A percentile compares a stretch with the other conserved stretches of the same genome.
phyloP scores from a whole-genome alignment of 2,797 vertebrate species.

The Catamblyrhynchus diadema region DNA sequence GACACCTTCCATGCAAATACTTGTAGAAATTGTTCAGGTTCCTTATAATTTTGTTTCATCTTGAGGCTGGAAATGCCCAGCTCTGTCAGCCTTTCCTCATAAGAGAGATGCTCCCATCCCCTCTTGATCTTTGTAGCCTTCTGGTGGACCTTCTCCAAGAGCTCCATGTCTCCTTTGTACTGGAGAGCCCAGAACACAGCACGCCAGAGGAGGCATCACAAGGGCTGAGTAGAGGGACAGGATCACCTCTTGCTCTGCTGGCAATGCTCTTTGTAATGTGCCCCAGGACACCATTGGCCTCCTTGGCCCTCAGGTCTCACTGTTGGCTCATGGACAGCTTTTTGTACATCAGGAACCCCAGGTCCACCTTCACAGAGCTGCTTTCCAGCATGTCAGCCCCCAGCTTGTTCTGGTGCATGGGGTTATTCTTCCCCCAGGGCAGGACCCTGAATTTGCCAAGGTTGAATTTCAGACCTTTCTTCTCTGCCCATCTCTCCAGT shows the following conservation, averaged over 20 bases:
- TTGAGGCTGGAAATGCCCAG: neutral
- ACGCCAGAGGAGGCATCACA: neutral
- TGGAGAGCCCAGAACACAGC: neutral
- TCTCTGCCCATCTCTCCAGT: neutral
- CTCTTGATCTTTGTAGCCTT: neutral
- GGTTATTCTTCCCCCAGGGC: neutral
- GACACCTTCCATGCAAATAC: neutral
- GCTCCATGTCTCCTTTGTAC: neutral
- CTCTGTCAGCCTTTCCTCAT: neutral
- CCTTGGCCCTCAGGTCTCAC: neutral
- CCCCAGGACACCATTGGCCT: neutral
- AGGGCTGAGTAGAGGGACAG: neutral
- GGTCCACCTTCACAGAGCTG: neutral
- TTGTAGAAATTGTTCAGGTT: neutral
- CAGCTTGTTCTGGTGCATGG: neutral
- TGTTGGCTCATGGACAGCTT: neutral
- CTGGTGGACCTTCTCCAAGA: neutral
- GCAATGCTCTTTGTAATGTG: fast-evolving
- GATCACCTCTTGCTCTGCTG: neutral
- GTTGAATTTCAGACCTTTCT: neutral
- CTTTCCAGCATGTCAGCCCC: neutral
- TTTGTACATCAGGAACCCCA: neutral
- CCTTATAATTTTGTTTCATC: neutral
- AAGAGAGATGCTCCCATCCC: neutral
- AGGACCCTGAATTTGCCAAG: neutral